Conservation (phyloP, 2,797 vertebrate species). For the Ara ararauna region DNA sequence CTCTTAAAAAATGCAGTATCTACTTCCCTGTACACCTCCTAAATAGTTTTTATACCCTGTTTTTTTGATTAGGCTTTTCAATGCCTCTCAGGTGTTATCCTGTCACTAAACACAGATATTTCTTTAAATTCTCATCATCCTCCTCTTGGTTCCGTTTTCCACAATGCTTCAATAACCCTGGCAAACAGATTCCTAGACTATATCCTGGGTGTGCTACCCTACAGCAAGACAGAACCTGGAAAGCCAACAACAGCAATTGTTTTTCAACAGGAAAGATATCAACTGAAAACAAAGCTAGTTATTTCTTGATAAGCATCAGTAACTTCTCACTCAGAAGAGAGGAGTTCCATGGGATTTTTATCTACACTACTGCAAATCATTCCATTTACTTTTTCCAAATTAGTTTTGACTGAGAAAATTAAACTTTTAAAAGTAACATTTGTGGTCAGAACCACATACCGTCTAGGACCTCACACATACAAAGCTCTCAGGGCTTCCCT, state of each 20-base stretch:
- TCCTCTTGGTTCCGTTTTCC: not conserved
- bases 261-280: not conserved
- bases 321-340: conserved; percentile 5
- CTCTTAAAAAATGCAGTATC: not conserved
- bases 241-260: not conserved
- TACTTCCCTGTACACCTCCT: not conserved
- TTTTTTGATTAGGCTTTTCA: not conserved
- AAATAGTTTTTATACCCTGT: not conserved
- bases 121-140: not conserved
- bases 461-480: not conserved
- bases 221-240: not conserved
- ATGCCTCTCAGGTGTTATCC: not conserved
- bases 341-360: not conserved
- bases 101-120: not conserved
- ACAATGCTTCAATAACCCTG: not conserved
- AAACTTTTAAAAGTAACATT: not conserved
- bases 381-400: not conserved
- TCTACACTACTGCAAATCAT: not conserved
- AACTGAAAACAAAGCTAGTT: not conserved
- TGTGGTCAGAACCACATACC: not conserved
- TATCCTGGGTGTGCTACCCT: not conserved
- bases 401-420: not conserved
- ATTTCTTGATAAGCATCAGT: conserved; percentile 8
- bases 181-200: not conserved
- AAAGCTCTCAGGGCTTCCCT: not conserved